Percentiles rank a stretch among this genome's conserved stretches.
Evolutionary conservation across 2,113 vertebrate genomes (phyloP).

Genomic region (Petaurus breviceps): DNA sequence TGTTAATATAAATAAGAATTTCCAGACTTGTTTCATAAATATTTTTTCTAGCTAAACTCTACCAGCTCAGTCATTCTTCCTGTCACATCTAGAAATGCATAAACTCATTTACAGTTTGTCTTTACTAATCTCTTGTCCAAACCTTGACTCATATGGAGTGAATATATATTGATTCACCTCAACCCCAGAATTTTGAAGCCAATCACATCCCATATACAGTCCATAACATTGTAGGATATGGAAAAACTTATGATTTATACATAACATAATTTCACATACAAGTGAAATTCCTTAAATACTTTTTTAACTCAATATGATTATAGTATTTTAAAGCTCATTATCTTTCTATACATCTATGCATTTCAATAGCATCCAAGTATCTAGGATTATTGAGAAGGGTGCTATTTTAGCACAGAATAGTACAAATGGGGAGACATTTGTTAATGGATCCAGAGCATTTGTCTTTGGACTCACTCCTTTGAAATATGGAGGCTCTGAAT

Average conservation of each 20-base stretch:
- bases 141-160: slow-evolving; percentile 48
- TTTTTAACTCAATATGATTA: slow-evolving; percentile 40
- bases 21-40: slow-evolving; percentile 8
- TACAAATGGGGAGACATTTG: not conserved
- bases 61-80: slow-evolving; percentile 30
- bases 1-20: slow-evolving; percentile 2
- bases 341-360: not conserved
- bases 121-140: not conserved
- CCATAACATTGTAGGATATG: slow-evolving; percentile 11
- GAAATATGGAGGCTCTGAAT: not conserved
- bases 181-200: slow-evolving; percentile 55
- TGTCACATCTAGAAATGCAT: slow-evolving; percentile 42
- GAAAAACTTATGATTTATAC: slow-evolving; percentile 8
- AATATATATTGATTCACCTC: slow-evolving; percentile 51
- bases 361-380: slow-evolving; percentile 21
- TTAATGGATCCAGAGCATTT: not conserved
- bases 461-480: not conserved
- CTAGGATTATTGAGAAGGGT: not conserved
- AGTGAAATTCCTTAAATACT: not conserved
- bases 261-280: slow-evolving; percentile 37
- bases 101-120: not conserved
- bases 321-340: not conserved
- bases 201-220: slow-evolving; percentile 42
- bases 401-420: slow-evolving; percentile 36
- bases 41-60: not conserved